phyloP scores from a whole-genome alignment of 2,797 vertebrate species.

The Pseudocheirus occidentalis region DNA sequence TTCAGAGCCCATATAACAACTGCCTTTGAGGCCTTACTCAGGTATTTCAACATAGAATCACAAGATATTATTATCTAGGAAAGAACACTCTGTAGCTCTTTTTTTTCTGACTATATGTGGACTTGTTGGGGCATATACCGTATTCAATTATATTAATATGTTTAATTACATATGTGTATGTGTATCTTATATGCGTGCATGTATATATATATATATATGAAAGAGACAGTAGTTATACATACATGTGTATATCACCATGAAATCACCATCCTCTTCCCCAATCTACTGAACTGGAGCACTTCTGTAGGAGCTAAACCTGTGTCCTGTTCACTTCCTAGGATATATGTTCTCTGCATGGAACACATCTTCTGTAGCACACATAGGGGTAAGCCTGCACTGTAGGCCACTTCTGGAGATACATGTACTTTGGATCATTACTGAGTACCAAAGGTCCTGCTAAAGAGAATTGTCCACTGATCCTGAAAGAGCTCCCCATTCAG shows the following conservation, averaged over 20 bases:
- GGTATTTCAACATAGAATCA: background rate
- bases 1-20: background rate
- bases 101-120: slow-evolving; percentile 20
- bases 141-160: background rate
- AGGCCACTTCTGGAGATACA: background rate
- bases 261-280: background rate
- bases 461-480: background rate
- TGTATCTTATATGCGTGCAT: no score
- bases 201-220: no score
- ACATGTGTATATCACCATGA: no score
- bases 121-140: slow-evolving; percentile 22
- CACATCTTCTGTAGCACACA: background rate
- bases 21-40: background rate
- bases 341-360: background rate
- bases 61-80: slow-evolving; percentile 11
- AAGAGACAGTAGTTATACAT: no score
- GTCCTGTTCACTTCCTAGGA: background rate
- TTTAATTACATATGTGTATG: background rate
- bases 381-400: background rate
- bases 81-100: background rate
- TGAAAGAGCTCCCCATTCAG: background rate
- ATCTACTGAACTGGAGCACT: background rate
- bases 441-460: background rate
- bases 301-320: background rate
- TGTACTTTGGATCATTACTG: background rate